Percentiles rank a stretch among this genome's conserved stretches.
phyloP scores from a whole-genome alignment of 2,888 invertebrate species.

The Nemotelus nigrinus region DNA sequence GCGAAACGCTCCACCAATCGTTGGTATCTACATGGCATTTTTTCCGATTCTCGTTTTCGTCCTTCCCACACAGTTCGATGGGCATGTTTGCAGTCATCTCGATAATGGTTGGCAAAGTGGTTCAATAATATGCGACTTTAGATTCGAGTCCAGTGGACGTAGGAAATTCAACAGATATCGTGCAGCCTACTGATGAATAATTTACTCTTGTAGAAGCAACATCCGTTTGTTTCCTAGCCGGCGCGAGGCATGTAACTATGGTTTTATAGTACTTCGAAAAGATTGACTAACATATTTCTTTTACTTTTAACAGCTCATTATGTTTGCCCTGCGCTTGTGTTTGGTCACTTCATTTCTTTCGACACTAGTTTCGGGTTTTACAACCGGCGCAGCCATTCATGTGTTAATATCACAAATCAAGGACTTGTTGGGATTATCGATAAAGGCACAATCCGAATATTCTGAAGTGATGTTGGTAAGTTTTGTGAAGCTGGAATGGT shows the following conservation, averaged over 20 bases:
- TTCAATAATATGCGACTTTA: constrained; percentile 61
- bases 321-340: constrained; percentile 81
- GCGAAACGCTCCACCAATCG: constrained; percentile 78
- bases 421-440: constrained; percentile 74
- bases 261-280: background rate
- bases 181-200: background rate
- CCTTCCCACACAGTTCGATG: constrained; percentile 86
- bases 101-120: constrained; percentile 88
- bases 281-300: constrained; percentile 36
- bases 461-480: constrained; percentile 67
- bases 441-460: constrained; percentile 69
- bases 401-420: constrained; percentile 84
- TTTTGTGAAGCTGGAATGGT: too few species aligned
- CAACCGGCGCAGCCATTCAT: constrained; percentile 86
- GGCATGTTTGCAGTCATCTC: constrained; percentile 87
- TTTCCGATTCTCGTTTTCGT: constrained; percentile 90
- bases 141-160: background rate
- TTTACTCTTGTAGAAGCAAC: constrained; percentile 75
- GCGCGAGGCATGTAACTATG: constrained; percentile 72
- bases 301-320: constrained; percentile 69
- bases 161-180: constrained; percentile 25
- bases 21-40: constrained; percentile 89
- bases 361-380: constrained; percentile 86
- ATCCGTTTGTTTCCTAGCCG: constrained; percentile 72
- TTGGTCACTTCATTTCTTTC: constrained; percentile 80